Conservation (phyloP, 1,140 invertebrate species). For the Hestina assimilis region DNA sequence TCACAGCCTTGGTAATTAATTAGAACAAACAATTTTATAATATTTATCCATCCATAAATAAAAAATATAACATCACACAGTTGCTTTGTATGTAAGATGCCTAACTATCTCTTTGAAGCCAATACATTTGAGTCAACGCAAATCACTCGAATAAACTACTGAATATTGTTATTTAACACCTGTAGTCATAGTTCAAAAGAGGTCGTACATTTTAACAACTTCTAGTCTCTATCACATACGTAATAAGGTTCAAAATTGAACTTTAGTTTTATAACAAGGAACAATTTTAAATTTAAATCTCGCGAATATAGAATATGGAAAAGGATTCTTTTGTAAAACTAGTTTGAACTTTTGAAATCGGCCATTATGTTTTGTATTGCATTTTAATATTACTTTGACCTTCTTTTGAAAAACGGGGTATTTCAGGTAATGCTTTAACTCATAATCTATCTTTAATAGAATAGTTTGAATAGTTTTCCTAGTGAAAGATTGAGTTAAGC, state of each 20-base stretch:
- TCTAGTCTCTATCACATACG: conserved; percentile 10
- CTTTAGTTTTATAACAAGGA: conserved; percentile 6
- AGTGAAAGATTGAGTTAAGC: no score
- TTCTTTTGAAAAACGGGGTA: background rate
- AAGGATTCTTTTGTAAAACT: conserved; percentile 24
- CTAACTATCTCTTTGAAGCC: conserved; percentile 11
- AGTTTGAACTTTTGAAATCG: conserved; percentile 16
- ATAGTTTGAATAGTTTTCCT: no score
- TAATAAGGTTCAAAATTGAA: conserved; percentile 3
- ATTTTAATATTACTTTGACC: background rate
- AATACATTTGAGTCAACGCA: conserved; percentile 24
- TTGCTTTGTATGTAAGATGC: background rate
- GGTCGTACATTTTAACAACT: conserved; percentile 30
- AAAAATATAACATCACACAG: no score
- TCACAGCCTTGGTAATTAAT: no score
- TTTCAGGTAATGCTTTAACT: background rate
- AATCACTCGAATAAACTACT: conserved; percentile 29
- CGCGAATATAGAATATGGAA: conserved; percentile 18
- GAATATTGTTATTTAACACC: conserved; percentile 30
- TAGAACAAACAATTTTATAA: no score
- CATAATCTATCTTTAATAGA: no score
- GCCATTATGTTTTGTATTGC: conserved; percentile 2
- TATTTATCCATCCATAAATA: no score
- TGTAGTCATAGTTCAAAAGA: conserved; percentile 19
- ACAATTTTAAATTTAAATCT: conserved; percentile 25